Percentiles rank a stretch among this genome's conserved stretches.
Conservation (phyloP, 2,888 invertebrate species). For the Lordiphosa fenestrarum region DNA sequence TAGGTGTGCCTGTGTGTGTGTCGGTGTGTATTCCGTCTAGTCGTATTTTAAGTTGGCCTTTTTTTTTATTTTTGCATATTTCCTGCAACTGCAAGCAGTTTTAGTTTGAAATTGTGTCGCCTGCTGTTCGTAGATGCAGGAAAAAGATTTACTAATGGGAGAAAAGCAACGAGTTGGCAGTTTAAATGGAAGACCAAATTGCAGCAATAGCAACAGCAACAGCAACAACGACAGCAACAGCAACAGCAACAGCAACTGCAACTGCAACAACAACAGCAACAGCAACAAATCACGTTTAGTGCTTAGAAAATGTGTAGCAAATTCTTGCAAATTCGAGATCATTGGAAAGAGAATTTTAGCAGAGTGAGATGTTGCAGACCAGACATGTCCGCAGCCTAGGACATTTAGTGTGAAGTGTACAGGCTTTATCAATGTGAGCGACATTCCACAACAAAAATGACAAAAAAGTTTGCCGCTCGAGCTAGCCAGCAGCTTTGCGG, state of each 20-base stretch:
- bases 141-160: slow-evolving; percentile 43
- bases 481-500: no score
- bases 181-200: slow-evolving; percentile 8
- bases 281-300: not conserved
- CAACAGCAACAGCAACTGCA: not conserved
- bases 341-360: no score
- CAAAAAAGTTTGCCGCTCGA: no score
- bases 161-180: slow-evolving; percentile 13
- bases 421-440: no score
- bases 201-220: slow-evolving; percentile 1
- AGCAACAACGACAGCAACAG: not conserved
- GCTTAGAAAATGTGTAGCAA: slow-evolving; percentile 1
- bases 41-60: slow-evolving; percentile 42
- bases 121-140: slow-evolving; percentile 32
- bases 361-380: no score
- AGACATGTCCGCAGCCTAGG: no score
- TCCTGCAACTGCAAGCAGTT: slow-evolving; percentile 47
- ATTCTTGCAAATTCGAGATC: not conserved
- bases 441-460: no score
- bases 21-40: slow-evolving; percentile 29
- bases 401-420: no score
- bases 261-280: not conserved
- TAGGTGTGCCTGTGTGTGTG: slow-evolving; percentile 6
- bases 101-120: slow-evolving; percentile 49
- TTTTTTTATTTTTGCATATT: slow-evolving; percentile 30